Evolutionary conservation across 2,797 vertebrate genomes (phyloP), one percentile per base, ranked within the genome.

Genomic region (Chaenodraco wilsoni): DNA sequence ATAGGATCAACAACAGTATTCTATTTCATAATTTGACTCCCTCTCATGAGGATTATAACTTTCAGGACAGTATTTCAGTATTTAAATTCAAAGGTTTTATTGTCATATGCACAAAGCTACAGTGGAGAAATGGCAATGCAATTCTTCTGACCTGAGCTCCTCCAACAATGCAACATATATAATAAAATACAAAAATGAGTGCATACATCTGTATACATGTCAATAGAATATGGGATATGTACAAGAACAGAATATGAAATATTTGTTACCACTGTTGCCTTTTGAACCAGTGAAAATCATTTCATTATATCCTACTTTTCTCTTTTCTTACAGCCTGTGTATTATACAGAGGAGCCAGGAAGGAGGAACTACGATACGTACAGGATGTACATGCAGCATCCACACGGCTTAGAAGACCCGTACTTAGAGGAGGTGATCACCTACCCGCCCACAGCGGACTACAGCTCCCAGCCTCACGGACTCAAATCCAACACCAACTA

Each of bases 401-500:
- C 97, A 4, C 97, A 96, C 37, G 96, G 96, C 92, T 99, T 97
- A 0, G 96, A 98, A 72, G 97, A 98, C 83, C 92, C 95, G 0
- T 99, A 97, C 89, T 93, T 96, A 78, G 97, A 99, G 1, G 97
- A 99, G 41, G 93, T 96, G 74, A 94, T 97, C 89, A 95, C 96
- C 67, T 99, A 96, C 87, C 96, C 96, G 75, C 90, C 96, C 69
- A 37, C 96, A 44, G 79, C 95, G 33, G 96, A 98, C 90, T 98
- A 98, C 88, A 85, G 94, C 44, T 84, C 96, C 50, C 96, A 95
- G 73, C 95, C 96, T 37, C 97, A 96, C 4, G 96, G 96, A 94
- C 96, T 98, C 82, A 99, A 98, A 94, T 95, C 97, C 52, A 93
- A 94, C 87, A 96, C 96, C 83, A 99, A 95, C 90, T 99, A 99